Conservation (phyloP, 2,888 invertebrate genomes). For the Tipula unca region DNA sequence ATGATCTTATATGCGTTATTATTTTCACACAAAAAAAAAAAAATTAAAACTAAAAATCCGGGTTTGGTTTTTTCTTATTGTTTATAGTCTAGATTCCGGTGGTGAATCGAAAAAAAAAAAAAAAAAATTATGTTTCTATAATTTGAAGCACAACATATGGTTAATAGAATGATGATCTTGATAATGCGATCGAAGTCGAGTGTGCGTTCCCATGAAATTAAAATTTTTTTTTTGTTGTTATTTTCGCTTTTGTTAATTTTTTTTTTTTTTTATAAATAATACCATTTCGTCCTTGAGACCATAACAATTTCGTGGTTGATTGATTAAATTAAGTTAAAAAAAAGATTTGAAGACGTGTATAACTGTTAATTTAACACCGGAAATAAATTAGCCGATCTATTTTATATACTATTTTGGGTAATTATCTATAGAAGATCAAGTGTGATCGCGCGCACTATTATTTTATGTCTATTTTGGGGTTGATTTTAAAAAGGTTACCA, state of each 20-base stretch:
- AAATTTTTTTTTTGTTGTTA: neutral
- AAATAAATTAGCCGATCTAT: neutral
- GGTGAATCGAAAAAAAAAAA: neutral
- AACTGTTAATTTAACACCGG: conserved; percentile 8
- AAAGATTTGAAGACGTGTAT: neutral
- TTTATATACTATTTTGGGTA: neutral
- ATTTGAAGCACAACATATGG: neutral
- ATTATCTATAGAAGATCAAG: neutral
- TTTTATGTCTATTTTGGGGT: too few relatives aligned
- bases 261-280: neutral
- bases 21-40: neutral
- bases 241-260: too few relatives aligned
- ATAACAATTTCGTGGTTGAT: neutral
- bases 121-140: neutral
- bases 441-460: neutral
- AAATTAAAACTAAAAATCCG: neutral
- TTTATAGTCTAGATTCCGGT: neutral
- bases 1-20: neutral
- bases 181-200: neutral
- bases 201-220: neutral
- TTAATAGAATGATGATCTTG: conserved; percentile 14
- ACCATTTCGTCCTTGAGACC: neutral
- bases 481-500: too few relatives aligned
- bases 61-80: neutral
- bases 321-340: neutral